Evolutionary conservation across 64 coral and sea anemone genomes (phyloP).

Genomic region (Astreopora myriophthalma): DNA sequence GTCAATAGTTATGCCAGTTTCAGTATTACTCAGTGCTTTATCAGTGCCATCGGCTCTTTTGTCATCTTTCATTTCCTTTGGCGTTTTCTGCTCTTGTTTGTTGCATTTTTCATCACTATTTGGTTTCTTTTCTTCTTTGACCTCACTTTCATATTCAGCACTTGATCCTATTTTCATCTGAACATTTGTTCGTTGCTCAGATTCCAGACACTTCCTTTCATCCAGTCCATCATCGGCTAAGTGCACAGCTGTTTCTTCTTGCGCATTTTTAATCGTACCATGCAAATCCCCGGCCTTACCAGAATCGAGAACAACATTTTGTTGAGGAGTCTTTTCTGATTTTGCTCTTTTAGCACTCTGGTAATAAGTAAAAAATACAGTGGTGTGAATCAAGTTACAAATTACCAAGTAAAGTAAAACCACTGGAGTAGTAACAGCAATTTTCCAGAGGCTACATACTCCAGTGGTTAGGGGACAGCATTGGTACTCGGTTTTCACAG

Average conservation of each 20-base stretch:
- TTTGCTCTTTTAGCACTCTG: conserved; percentile 10
- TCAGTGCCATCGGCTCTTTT: background rate
- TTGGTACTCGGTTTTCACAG: too few species aligned
- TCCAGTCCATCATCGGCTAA: background rate
- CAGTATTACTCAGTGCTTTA: background rate
- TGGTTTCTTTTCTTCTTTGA: background rate
- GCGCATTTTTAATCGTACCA: background rate
- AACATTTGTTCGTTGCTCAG: background rate
- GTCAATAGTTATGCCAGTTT: background rate
- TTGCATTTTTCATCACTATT: background rate
- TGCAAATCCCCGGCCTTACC: background rate
- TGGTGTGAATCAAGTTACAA: too few species aligned
- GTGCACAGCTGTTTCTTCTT: background rate
- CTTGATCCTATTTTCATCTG: background rate
- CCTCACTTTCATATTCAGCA: background rate
- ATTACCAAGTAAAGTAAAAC: too few species aligned
- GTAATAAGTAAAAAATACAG: background rate
- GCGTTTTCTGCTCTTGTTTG: background rate
- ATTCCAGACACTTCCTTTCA: background rate
- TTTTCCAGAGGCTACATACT: too few species aligned
- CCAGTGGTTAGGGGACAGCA: too few species aligned
- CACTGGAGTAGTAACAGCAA: too few species aligned
- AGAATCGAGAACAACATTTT: background rate
- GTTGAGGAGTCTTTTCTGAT: background rate
- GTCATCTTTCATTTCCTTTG: conserved; percentile 20